Percentiles rank a stretch among this genome's conserved stretches.
Conservation (phyloP, 2,888 invertebrate genomes). For the Beris chalybata region DNA sequence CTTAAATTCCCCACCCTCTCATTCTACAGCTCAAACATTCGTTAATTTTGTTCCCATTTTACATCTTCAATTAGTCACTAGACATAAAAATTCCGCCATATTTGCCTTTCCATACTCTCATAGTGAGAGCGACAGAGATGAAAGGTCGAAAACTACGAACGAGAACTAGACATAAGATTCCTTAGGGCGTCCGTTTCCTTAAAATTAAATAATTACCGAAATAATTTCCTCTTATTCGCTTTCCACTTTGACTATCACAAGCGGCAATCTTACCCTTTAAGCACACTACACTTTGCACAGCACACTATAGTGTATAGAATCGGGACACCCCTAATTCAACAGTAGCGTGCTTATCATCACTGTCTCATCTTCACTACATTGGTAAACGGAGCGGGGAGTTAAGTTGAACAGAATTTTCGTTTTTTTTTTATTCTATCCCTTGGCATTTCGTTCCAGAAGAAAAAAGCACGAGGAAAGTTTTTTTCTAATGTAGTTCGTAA, state of each 20-base stretch:
- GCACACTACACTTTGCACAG: neutral
- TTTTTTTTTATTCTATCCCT: constrained; percentile 9
- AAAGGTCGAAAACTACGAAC: neutral
- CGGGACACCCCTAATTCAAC: constrained; percentile 19
- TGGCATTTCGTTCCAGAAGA: no score
- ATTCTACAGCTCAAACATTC: no score
- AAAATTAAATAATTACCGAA: constrained; percentile 39
- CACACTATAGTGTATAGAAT: neutral
- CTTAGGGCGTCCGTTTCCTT: constrained; percentile 9
- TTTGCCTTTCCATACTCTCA: no score
- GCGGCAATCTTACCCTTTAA: constrained; percentile 20
- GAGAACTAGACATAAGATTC: constrained; percentile 27
- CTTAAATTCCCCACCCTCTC: neutral
- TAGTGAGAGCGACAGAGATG: no score
- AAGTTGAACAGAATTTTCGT: constrained; percentile 32
- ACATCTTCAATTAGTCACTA: constrained; percentile 28
- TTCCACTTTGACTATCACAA: constrained; percentile 32
- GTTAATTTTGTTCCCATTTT: constrained; percentile 7
- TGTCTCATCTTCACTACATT: constrained; percentile 30
- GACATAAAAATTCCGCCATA: no score
- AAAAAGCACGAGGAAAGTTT: no score
- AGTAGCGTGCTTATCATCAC: constrained; percentile 27
- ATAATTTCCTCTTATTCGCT: constrained; percentile 36
- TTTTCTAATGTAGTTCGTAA: no score
- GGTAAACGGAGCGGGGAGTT: neutral